Percentiles rank a stretch among this genome's conserved stretches.
phyloP scores from a whole-genome alignment of 2,888 invertebrate genomes.

The Drosophila paracracens region DNA sequence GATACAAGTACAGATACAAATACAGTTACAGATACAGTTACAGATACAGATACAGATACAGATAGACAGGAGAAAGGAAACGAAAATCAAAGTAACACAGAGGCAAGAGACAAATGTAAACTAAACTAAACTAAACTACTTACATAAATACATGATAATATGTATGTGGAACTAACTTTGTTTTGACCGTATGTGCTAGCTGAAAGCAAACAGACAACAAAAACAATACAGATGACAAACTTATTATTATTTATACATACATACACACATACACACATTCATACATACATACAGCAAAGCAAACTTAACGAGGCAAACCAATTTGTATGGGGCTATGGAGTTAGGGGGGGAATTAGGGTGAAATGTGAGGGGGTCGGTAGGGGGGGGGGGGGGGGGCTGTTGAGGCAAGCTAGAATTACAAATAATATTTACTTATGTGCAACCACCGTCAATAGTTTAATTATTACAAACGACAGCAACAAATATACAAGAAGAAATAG shows the following conservation, averaged over 20 bases:
- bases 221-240: slow-evolving; percentile 46
- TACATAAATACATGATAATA: neutral
- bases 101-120: slow-evolving; percentile 51
- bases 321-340: slow-evolving; percentile 5
- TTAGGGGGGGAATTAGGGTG: neutral
- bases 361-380: neutral
- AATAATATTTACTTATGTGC: slow-evolving; percentile 63
- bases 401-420: slow-evolving; percentile 48
- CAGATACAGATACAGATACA: slow-evolving; percentile 17
- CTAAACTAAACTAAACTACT: slow-evolving; percentile 10
- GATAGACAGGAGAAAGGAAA: slow-evolving; percentile 21
- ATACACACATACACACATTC: slow-evolving; percentile 1
- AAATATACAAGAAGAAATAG: slow-evolving; percentile 30
- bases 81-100: slow-evolving; percentile 49
- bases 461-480: slow-evolving; percentile 45
- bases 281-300: slow-evolving; percentile 6
- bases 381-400: neutral
- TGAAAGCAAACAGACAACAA: slow-evolving; percentile 70
- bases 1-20: slow-evolving; percentile 5
- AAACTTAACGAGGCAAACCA: slow-evolving; percentile 50
- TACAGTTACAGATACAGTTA: slow-evolving; percentile 14
- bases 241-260: slow-evolving; percentile 33
- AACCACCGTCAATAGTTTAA: slow-evolving; percentile 79
- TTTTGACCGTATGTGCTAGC: slow-evolving; percentile 68
- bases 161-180: slow-evolving; percentile 43